Evolutionary conservation across 2,888 invertebrate genomes (phyloP).

Genomic region (Gibbula magus): DNA sequence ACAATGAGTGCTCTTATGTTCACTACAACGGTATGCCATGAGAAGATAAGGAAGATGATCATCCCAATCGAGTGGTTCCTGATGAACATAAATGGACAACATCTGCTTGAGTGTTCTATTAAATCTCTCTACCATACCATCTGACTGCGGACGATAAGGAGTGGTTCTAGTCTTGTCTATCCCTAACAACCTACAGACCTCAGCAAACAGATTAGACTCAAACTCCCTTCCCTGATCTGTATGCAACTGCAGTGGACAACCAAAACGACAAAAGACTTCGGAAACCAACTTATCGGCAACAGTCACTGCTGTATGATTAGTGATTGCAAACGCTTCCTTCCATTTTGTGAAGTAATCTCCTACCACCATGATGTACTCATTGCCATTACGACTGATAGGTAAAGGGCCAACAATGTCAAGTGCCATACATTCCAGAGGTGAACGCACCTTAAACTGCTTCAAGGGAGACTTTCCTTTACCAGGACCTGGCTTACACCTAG

Average conservation of each 20-base stretch:
- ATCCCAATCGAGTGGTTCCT: constrained; percentile 45
- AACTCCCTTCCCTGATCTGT: too few species aligned
- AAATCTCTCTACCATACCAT: constrained; percentile 44
- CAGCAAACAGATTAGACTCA: too few species aligned
- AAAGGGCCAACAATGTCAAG: not conserved
- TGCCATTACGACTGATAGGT: not conserved
- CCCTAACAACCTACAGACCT: constrained; percentile 34
- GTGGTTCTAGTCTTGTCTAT: constrained; percentile 46
- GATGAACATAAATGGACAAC: constrained; percentile 28
- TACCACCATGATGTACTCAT: not conserved
- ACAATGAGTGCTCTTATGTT: constrained; percentile 38
- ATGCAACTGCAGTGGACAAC: too few species aligned
- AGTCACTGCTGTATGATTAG: not conserved
- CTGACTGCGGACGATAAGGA: constrained; percentile 39
- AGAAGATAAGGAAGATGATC: constrained; percentile 40
- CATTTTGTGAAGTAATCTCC: not conserved
- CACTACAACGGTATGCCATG: constrained; percentile 38
- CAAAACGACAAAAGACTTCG: too few species aligned
- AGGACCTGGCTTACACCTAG: not conserved
- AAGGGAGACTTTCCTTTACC: not conserved
- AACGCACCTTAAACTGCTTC: not conserved
- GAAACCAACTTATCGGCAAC: not conserved
- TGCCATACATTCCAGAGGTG: not conserved
- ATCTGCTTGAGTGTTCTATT: constrained; percentile 41
- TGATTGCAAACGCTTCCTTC: not conserved